Conservation (phyloP, 30 jellyfish, hydroid and myxozoan species). For the Aurelia aurita region DNA sequence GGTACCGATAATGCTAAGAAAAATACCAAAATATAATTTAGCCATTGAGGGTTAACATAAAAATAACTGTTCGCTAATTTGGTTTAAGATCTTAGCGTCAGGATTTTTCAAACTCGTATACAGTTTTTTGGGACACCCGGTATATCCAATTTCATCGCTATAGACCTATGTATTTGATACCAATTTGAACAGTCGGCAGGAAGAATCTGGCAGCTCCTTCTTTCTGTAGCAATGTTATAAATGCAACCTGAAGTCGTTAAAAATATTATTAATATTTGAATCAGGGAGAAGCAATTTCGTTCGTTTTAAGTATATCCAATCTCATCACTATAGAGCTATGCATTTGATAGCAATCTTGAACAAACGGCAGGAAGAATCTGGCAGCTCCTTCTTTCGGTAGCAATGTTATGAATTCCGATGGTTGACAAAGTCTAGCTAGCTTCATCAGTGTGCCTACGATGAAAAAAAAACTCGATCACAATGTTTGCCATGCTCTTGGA, state of each 20-base stretch:
- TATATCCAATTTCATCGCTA: constrained; percentile 21
- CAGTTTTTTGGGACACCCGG: too few relatives aligned
- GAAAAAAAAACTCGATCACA: background rate
- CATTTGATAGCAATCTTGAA: constrained; percentile 78
- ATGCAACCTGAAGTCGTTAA: constrained; percentile 61
- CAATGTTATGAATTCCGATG: constrained; percentile 71
- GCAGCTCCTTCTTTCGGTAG: constrained; percentile 85
- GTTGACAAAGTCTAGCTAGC: constrained; percentile 75
- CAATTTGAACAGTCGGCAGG: constrained; percentile 84
- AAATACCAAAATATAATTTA: too few relatives aligned
- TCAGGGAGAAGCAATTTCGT: constrained; percentile 11
- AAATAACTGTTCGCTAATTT: too few relatives aligned
- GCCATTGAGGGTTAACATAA: too few relatives aligned
- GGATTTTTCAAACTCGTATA: too few relatives aligned
- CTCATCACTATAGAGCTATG: constrained; percentile 50
- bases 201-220: constrained; percentile 82
- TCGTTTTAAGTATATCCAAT: constrained; percentile 2
- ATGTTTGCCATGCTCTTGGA: too few relatives aligned
- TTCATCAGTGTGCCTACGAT: constrained; percentile 73
- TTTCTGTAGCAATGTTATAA: constrained; percentile 62
- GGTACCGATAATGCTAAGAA: too few relatives aligned
- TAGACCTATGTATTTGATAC: constrained; percentile 58
- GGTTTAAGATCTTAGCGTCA: too few relatives aligned
- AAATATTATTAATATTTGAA: too few relatives aligned
- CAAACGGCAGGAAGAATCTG: constrained; percentile 81